A percentile compares a stretch with the other conserved stretches of the same genome.
phyloP scores from a whole-genome alignment of 92 coral and sea anemone genomes.

The Epizoanthus stellaris region DNA sequence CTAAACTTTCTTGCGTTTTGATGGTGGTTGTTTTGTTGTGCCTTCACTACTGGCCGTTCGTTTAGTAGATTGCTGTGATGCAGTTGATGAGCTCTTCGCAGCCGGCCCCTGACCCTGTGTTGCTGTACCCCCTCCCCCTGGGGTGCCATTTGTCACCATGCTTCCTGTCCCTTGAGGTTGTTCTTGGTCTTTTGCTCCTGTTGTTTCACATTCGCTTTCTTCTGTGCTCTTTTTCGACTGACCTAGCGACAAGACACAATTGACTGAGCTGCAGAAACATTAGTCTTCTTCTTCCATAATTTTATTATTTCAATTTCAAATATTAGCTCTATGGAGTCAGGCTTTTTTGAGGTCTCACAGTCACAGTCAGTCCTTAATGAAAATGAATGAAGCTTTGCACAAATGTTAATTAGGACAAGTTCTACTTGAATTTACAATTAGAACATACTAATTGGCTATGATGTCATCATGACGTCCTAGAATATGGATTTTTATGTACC shows the following conservation, averaged over 20 bases:
- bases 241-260: constrained; percentile 16
- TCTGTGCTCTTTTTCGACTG: constrained; percentile 57
- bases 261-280: background rate
- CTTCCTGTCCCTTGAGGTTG: constrained; percentile 40
- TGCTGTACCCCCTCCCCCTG: constrained; percentile 25
- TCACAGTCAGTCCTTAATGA: too few species aligned
- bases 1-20: constrained; percentile 61
- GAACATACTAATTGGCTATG: too few species aligned
- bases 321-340: too few species aligned
- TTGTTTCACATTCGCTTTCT: constrained; percentile 37
- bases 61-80: constrained; percentile 53
- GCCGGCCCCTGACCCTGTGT: constrained; percentile 31
- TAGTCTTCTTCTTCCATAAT: background rate
- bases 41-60: constrained; percentile 47
- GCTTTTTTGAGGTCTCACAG: too few species aligned
- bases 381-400: too few species aligned
- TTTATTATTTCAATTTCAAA: background rate
- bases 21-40: constrained; percentile 61
- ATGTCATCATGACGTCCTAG: too few species aligned
- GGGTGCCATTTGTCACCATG: constrained; percentile 48
- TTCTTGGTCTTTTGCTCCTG: constrained; percentile 44
- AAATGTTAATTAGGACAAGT: too few species aligned
- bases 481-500: too few species aligned
- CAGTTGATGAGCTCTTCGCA: constrained; percentile 23
- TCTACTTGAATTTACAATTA: too few species aligned